Evolutionary conservation across 2,113 vertebrate genomes (phyloP).

Genomic region (Protobothrops mucrosquamatus): DNA sequence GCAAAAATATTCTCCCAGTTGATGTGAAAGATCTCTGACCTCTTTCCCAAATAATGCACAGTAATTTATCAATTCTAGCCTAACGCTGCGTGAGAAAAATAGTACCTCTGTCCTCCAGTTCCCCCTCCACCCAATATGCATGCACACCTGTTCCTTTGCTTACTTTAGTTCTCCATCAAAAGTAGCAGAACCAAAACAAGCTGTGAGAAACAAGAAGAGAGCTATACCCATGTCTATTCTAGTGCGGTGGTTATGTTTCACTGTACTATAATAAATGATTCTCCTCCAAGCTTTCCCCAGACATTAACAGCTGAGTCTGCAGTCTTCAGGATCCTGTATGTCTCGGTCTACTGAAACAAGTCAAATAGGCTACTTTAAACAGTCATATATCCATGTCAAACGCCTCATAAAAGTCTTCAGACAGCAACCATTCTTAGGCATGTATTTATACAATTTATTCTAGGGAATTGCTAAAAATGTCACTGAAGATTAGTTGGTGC

Average conservation of each 20-base stretch:
- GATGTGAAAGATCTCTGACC: not conserved
- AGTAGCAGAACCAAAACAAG: conserved; percentile 7
- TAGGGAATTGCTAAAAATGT: not conserved
- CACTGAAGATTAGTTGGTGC: not conserved
- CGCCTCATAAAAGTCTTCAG: conserved; percentile 8
- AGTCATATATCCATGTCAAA: not conserved
- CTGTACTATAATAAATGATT: conserved; percentile 14
- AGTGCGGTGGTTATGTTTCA: conserved; percentile 6
- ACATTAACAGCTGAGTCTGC: conserved; percentile 31
- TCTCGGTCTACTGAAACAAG: conserved; percentile 16
- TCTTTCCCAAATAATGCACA: not conserved
- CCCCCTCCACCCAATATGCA: not conserved
- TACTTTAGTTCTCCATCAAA: not conserved
- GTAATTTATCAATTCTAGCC: not conserved
- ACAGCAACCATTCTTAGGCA: conserved; percentile 1
- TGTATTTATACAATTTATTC: conserved; percentile 12
- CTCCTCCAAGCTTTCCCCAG: conserved; percentile 14
- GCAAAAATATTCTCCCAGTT: not conserved
- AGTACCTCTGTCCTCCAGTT: not conserved
- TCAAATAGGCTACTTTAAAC: not conserved
- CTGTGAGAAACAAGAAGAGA: not conserved
- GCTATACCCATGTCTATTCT: not conserved
- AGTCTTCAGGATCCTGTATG: conserved; percentile 10
- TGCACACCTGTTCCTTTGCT: conserved; percentile 1
- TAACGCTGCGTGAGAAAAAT: not conserved